Evolutionary conservation across 2,797 vertebrate species (phyloP).

Genomic region (Champsocephalus gunnari): DNA sequence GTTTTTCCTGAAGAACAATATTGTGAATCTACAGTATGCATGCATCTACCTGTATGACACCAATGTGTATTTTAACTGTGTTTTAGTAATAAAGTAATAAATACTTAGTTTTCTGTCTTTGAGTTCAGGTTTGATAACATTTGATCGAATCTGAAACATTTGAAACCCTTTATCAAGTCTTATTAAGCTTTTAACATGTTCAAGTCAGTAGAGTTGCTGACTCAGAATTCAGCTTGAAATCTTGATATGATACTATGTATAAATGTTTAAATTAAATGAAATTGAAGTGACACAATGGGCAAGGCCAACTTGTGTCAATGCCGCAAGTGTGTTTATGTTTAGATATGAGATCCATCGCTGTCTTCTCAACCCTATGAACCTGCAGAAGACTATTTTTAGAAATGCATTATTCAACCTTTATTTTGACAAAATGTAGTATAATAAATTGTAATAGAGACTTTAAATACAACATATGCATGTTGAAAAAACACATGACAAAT

Average conservation of each 20-base stretch:
- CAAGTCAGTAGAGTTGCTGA: not conserved
- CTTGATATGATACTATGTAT: not conserved
- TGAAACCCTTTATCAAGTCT: not conserved
- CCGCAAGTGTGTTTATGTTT: no score
- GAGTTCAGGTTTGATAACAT: not conserved
- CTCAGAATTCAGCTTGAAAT: not conserved
- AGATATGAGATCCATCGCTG: not conserved
- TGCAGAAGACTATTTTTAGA: no score
- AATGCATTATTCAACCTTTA: no score
- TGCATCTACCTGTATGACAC: not conserved
- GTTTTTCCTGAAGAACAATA: conserved; percentile 17
- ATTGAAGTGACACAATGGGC: not conserved
- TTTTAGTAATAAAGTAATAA: conserved; percentile 16
- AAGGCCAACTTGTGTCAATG: not conserved
- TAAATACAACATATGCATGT: no score
- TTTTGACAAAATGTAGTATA: no score
- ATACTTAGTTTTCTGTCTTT: not conserved
- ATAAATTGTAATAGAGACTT: no score
- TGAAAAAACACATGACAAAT: no score
- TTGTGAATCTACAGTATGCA: not conserved
- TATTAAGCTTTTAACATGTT: not conserved
- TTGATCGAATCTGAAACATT: not conserved
- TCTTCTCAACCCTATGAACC: not conserved
- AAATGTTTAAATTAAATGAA: not conserved
- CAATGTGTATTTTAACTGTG: conserved; percentile 7